Base-by-base conservation (phyloP, 2,797 vertebrate genomes). In the Anomalospiza imberbis region DNA sequence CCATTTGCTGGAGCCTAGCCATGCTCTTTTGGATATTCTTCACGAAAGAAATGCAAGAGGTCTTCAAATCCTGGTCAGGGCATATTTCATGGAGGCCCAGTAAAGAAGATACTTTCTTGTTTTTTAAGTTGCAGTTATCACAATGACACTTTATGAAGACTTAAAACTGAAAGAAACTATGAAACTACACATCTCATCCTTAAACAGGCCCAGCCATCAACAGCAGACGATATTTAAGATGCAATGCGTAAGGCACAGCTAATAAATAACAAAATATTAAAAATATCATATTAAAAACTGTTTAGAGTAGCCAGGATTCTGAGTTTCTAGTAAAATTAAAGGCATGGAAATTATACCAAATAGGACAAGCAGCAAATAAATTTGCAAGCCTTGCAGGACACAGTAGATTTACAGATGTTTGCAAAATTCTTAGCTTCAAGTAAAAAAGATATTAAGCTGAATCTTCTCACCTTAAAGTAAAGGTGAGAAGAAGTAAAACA, bases 241-340 rank as follows among this genome's bases (percentile, higher is more conserved):
- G 2, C 12, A 54, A 34, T 19, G 8, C 42, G 17, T 60, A 80
- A 50, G 8, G 47, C 25, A 76, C 4, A 71, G 61, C 14, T 7
- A 7, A 78, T 32, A 72, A 80, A 70, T 58, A 73, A 34, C 17
- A 77, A 13, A 47, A 47, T 47, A 47, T 47, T 22, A 24, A 24
- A 47, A 47, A 47, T 47, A 61, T 83, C 13, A 60, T 53, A 62
- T 38, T 12, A n/a, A 95, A 68, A 95, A 78, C 25, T 47, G 15
- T 60, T 89, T 63, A 68, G 24, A 81, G 32, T 26, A 58, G 42
- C 7, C 47, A 88, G 9, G 29, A 75, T 61, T 73, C 31, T 36
- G 9, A 62, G 85, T 68, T 79, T 80, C 29, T 61, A 72, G 26
- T 22, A 72, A 78, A 89, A 12, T 82, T 31, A 77, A 91, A 88